Conservation (phyloP, 2,113 vertebrate species). For the Zosterops lateralis region DNA sequence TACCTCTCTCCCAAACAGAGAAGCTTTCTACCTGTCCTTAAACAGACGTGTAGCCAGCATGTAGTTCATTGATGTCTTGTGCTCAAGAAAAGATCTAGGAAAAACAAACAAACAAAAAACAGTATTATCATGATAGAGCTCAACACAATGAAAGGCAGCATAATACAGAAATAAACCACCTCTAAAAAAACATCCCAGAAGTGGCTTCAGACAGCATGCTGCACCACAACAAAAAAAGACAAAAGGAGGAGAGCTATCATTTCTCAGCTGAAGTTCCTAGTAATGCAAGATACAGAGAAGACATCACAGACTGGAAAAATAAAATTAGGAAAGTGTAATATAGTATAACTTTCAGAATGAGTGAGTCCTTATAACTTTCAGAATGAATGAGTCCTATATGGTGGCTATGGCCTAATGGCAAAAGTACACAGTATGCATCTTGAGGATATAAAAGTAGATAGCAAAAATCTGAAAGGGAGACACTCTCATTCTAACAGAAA, state of each 20-base stretch:
- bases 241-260: neutral
- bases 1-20: neutral
- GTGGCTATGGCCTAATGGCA: neutral
- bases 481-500: neutral
- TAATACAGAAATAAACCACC: neutral
- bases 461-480: neutral
- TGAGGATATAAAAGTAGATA: neutral
- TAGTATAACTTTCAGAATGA: neutral
- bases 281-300: neutral
- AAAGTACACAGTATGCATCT: neutral
- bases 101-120: neutral
- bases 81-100: conserved; percentile 84
- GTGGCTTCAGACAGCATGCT: neutral
- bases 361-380: neutral
- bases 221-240: neutral
- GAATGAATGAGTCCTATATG: neutral
- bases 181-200: neutral
- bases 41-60: conserved; percentile 93
- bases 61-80: conserved; percentile 94
- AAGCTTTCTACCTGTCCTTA: conserved; percentile 84
- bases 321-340: neutral
- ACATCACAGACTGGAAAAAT: neutral
- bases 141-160: neutral
- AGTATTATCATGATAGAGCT: neutral
- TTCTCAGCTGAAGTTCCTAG: neutral